phyloP scores from a whole-genome alignment of 1,140 invertebrate genomes.

The Melanaphis sacchari region DNA sequence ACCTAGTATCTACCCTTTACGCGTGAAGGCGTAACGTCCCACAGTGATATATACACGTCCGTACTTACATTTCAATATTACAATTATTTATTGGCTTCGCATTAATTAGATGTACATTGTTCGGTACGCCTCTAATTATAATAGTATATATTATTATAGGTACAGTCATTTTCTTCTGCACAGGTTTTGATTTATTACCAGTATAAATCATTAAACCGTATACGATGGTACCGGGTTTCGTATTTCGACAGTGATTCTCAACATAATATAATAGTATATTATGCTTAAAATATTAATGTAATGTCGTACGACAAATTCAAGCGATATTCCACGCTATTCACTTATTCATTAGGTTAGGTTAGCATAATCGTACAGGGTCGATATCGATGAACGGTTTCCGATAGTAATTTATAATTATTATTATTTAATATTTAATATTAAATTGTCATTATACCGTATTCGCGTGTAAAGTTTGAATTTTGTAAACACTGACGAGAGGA shows the following conservation, averaged over 20 bases:
- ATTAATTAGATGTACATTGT: background rate
- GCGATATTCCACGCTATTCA: background rate
- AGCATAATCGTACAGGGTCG: background rate
- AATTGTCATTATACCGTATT: background rate
- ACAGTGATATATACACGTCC: background rate
- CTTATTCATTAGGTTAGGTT: background rate
- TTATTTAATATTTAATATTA: background rate
- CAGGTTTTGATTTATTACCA: constrained; percentile 10
- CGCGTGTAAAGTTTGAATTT: background rate
- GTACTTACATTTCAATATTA: constrained; percentile 5
- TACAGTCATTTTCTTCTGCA: background rate
- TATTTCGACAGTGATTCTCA: background rate
- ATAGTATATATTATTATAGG: background rate
- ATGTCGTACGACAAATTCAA: background rate
- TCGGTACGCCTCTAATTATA: background rate
- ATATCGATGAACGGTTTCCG: background rate
- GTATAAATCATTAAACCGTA: background rate
- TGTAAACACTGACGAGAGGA: background rate
- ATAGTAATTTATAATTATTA: background rate
- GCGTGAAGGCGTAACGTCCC: background rate
- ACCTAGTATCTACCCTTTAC: background rate
- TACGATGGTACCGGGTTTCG: background rate
- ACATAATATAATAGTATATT: background rate
- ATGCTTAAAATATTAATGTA: background rate
- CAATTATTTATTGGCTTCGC: constrained; percentile 3